Evolutionary conservation across 2,113 vertebrate genomes (phyloP).

Genomic region (Phaethon lepturus): DNA sequence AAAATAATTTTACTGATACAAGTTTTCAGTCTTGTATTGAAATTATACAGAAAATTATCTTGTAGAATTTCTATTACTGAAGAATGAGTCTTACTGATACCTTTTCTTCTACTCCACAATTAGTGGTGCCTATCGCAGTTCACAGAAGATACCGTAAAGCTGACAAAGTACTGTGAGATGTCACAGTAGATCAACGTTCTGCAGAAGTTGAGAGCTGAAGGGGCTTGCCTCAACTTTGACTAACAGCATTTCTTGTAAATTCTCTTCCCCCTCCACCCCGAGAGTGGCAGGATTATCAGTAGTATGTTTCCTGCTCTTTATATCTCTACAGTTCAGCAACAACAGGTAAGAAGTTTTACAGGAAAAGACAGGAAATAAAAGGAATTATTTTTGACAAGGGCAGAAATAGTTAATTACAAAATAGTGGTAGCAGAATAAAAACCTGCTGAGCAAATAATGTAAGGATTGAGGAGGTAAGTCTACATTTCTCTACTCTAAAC

Average conservation of each 20-base stretch:
- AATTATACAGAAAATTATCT: not conserved
- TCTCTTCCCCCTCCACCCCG: rapidly evolving
- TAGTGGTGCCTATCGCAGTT: not conserved
- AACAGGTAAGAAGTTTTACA: not conserved
- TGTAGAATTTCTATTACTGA: not conserved
- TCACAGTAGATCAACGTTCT: not conserved
- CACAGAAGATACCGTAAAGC: not conserved
- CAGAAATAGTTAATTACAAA: not conserved
- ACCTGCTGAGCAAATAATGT: not conserved
- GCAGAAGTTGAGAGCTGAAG: not conserved
- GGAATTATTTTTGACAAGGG: not conserved
- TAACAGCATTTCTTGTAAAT: not conserved
- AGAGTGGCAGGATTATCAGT: not conserved
- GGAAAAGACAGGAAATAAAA: not conserved
- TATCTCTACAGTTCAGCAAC: not conserved
- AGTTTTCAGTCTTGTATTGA: not conserved
- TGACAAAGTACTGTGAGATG: not conserved
- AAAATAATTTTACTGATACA: not conserved
- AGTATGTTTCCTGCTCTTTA: not conserved
- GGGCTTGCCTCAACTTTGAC: rapidly evolving
- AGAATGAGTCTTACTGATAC: not conserved
- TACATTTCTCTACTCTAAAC: not conserved
- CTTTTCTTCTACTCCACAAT: not conserved
- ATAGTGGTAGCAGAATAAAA: not conserved
- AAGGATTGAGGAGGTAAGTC: not conserved